Conservation (phyloP, 2,797 vertebrate species). For the Notolepis coatsorum region DNA sequence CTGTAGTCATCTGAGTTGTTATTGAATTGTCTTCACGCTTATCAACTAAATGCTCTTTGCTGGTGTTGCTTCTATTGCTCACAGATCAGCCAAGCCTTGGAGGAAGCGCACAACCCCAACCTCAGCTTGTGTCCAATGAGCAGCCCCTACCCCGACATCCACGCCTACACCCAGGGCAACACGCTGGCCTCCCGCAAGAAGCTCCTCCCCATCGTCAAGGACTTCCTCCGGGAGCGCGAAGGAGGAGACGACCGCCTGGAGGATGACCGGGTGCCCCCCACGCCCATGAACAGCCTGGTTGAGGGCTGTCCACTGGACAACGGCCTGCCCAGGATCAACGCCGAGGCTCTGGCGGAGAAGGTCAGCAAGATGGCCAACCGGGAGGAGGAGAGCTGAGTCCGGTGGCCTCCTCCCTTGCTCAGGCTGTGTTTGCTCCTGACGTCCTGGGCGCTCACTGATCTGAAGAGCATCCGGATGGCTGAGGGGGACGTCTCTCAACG, state of each 20-base stretch:
- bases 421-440: no score
- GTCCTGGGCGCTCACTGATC: no score
- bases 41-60: not conserved
- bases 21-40: constrained; percentile 7
- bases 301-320: constrained; percentile 92
- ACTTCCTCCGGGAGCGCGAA: constrained; percentile 76
- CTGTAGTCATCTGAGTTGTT: not conserved
- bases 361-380: constrained; percentile 84
- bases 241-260: constrained; percentile 40
- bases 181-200: constrained; percentile 86
- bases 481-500: no score
- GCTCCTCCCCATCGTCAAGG: constrained; percentile 87
- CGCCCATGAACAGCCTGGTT: constrained; percentile 95
- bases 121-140: constrained; percentile 80
- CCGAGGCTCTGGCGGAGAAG: constrained; percentile 86
- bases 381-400: no score
- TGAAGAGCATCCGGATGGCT: no score
- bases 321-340: constrained; percentile 85
- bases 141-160: constrained; percentile 75
- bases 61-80: rapidly evolving
- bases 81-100: constrained; percentile 86
- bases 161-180: constrained; percentile 87
- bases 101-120: constrained; percentile 74
- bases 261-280: constrained; percentile 83
- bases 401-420: no score